Evolutionary conservation across 2,888 invertebrate genomes (phyloP).

Genomic region (Ashinkailepas kermadecensis): DNA sequence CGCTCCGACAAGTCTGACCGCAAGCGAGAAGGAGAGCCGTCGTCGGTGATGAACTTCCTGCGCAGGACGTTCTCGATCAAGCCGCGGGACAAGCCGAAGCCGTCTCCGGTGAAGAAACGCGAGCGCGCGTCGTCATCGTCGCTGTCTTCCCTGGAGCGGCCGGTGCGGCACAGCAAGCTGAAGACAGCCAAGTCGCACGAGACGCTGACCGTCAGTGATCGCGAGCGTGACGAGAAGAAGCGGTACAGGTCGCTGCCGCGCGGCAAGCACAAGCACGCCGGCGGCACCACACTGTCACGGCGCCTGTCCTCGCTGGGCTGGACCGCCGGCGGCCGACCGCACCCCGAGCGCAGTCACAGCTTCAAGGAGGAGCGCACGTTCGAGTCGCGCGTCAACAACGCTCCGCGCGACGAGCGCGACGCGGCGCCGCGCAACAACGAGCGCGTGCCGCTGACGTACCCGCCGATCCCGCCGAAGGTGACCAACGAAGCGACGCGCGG

Average conservation of each 20-base stretch:
- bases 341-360: constrained; percentile 4
- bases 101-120: constrained; percentile 5
- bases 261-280: not conserved
- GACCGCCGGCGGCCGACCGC: not conserved
- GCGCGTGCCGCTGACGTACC: not conserved
- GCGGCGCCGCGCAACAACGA: constrained; percentile 10
- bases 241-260: not conserved
- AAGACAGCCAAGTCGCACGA: constrained; percentile 16
- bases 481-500: constrained; percentile 4
- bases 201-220: not conserved
- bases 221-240: not conserved
- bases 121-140: not conserved
- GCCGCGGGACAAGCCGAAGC: not conserved
- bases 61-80: constrained; percentile 5
- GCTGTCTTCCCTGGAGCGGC: not conserved
- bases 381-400: no score
- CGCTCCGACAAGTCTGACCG: not conserved
- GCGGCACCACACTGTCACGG: not conserved
- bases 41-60: constrained; percentile 3
- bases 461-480: not conserved
- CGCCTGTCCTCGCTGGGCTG: constrained; percentile 5
- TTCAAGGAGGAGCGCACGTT: not conserved
- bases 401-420: no score
- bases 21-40: not conserved
- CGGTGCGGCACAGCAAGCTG: constrained; percentile 4